phyloP scores from a whole-genome alignment of 2,797 vertebrate species.

The Periophthalmus magnuspinnatus region DNA sequence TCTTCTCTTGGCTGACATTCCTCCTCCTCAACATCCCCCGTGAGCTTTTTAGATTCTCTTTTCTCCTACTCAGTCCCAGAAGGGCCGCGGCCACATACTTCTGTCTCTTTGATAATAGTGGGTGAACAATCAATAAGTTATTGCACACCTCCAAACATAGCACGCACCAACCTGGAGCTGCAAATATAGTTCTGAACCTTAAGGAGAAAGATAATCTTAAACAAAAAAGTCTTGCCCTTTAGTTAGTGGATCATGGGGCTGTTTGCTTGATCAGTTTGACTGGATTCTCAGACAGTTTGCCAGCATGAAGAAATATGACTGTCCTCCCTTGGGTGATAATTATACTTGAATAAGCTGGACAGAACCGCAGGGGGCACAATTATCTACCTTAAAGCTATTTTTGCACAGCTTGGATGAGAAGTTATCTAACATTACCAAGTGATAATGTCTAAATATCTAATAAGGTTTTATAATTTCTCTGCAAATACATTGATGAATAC shows the following conservation, averaged over 20 bases:
- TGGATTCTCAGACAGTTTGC: slow-evolving; percentile 52
- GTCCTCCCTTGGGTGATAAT: slow-evolving; percentile 66
- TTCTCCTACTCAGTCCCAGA: slow-evolving; percentile 67
- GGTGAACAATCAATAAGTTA: slow-evolving; percentile 69
- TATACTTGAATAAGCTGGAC: slow-evolving; percentile 42
- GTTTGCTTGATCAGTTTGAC: slow-evolving; percentile 41
- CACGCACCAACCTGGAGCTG: slow-evolving; percentile 54
- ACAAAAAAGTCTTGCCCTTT: not conserved
- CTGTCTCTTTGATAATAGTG: slow-evolving; percentile 70
- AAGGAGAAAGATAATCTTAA: slow-evolving; percentile 13
- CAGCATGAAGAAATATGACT: slow-evolving; percentile 34
- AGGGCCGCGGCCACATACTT: slow-evolving; percentile 53
- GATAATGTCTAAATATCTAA: not conserved
- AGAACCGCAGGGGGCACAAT: slow-evolving; percentile 59
- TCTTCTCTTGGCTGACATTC: slow-evolving; percentile 54
- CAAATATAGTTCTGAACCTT: slow-evolving; percentile 45
- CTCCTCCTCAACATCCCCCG: slow-evolving; percentile 59
- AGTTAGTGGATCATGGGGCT: slow-evolving; percentile 16
- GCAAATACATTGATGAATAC: not conserved
- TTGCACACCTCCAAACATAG: slow-evolving; percentile 70
- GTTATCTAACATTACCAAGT: not conserved
- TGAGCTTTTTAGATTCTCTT: slow-evolving; percentile 55
- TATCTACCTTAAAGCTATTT: slow-evolving; percentile 18
- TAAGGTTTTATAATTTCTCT: not conserved
- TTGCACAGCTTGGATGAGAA: slow-evolving; percentile 5